Evolutionary conservation across 2,113 vertebrate species (phyloP).

Genomic region (Chlamydotis undulata): DNA sequence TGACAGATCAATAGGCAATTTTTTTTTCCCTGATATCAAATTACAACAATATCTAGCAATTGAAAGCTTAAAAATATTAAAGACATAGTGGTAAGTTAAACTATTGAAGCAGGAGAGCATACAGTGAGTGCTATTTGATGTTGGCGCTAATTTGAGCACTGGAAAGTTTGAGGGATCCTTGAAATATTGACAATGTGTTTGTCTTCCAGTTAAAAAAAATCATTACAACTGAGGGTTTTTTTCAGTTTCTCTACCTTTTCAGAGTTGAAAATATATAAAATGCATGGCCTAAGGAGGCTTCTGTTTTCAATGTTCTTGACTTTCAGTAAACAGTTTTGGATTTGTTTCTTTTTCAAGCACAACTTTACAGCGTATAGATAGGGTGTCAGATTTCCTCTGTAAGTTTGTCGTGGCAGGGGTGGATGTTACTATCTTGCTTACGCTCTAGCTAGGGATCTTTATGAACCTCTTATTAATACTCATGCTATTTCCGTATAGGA

Average conservation of each 20-base stretch:
- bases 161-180: background rate
- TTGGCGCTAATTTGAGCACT: background rate
- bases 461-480: background rate
- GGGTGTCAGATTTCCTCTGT: background rate
- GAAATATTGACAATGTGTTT: slow-evolving; percentile 3
- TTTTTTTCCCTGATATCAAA: background rate
- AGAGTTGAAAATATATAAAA: background rate
- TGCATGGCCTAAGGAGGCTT: background rate
- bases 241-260: background rate
- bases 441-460: background rate
- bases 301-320: background rate
- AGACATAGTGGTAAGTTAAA: background rate
- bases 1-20: background rate
- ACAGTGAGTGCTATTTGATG: background rate
- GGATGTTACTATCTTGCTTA: background rate
- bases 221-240: background rate
- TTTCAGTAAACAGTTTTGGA: slow-evolving; percentile 11
- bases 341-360: slow-evolving; percentile 22
- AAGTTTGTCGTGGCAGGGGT: background rate
- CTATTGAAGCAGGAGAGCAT: background rate
- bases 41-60: background rate
- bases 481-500: background rate
- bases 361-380: background rate
- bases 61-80: background rate
- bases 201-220: slow-evolving; percentile 5